Percentiles rank a stretch among this genome's conserved stretches.
Evolutionary conservation across 2,888 invertebrate genomes (phyloP).

Genomic region (Phengaris arion): DNA sequence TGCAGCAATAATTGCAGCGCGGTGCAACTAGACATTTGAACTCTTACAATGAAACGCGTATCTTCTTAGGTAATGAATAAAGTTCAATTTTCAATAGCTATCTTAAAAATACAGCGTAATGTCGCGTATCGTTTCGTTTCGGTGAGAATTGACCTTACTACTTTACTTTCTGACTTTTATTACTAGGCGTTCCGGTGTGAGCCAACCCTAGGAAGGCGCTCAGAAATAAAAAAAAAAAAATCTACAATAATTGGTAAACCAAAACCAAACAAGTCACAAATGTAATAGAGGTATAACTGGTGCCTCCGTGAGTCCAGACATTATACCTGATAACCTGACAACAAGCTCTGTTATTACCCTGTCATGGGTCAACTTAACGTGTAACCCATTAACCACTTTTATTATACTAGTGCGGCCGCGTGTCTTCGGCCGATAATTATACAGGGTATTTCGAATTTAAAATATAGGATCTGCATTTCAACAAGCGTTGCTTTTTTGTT

Average conservation of each 20-base stretch:
- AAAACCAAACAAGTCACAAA: conserved; percentile 39
- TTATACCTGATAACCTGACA: conserved; percentile 40
- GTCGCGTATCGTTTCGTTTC: too few relatives aligned
- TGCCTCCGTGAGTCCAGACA: conserved; percentile 39
- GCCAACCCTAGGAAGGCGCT: too few relatives aligned
- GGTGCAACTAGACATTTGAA: too few relatives aligned
- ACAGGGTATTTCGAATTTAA: neutral
- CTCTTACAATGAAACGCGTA: too few relatives aligned
- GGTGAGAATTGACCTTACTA: too few relatives aligned
- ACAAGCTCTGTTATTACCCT: conserved; percentile 44
- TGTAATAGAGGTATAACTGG: conserved; percentile 30
- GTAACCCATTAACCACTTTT: conserved; percentile 39
- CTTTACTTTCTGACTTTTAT: too few relatives aligned
- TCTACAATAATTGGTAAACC: neutral
- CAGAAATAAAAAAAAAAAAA: too few relatives aligned
- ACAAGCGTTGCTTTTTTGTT: neutral
- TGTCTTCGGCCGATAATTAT: neutral
- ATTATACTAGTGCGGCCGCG: neutral
- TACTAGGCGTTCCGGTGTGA: too few relatives aligned
- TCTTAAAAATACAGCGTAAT: too few relatives aligned
- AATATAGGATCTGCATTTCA: neutral
- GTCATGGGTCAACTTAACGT: conserved; percentile 41
- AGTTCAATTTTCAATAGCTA: too few relatives aligned
- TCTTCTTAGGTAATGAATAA: too few relatives aligned
- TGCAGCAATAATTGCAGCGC: too few relatives aligned